A percentile compares a stretch with the other conserved stretches of the same genome.
These are phyloP conservation scores for Meloidogyne floridensis DNA, from an alignment of 1,140 invertebrate genomes.

Conservation along the genomic window DNA sequence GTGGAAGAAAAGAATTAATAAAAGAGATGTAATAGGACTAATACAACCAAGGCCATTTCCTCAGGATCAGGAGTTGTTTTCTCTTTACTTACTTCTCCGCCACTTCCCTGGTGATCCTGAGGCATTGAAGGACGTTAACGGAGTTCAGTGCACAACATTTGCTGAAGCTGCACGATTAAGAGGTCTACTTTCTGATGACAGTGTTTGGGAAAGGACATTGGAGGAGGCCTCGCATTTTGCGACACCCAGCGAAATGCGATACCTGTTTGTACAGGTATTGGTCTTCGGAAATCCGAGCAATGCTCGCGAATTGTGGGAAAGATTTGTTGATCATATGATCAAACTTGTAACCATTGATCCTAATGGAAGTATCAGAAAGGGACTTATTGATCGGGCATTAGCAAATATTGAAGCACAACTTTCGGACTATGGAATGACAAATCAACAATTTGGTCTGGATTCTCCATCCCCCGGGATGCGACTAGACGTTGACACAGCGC, in stretches of 20 bases:
- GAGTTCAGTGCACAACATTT: not conserved
- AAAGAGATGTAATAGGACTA: too few relatives aligned
- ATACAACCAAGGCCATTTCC: not conserved
- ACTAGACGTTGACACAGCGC: not conserved
- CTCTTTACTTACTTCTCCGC: conserved; percentile 1
- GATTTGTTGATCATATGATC: not conserved
- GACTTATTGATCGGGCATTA: not conserved
- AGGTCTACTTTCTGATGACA: conserved; percentile 3
- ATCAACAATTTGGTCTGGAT: not conserved
- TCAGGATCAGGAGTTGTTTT: not conserved
- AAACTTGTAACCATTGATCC: not conserved
- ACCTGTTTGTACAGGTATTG: not conserved
- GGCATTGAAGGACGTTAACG: not conserved
- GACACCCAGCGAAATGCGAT: not conserved
- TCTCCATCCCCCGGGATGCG: not conserved
- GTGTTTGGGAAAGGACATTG: conserved; percentile 10
- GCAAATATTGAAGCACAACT: not conserved
- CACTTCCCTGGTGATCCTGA: not conserved
- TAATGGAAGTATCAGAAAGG: not conserved
- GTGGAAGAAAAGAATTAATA: too few relatives aligned
- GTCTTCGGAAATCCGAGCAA: not conserved
- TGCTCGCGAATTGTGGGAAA: not conserved
- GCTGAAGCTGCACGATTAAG: not conserved
- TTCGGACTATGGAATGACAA: not conserved
- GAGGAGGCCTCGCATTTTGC: not conserved